Evolutionary conservation across 2,888 invertebrate species (phyloP), one percentile per base, ranked within the genome.

Genomic region (Heterodera filipjevi): DNA sequence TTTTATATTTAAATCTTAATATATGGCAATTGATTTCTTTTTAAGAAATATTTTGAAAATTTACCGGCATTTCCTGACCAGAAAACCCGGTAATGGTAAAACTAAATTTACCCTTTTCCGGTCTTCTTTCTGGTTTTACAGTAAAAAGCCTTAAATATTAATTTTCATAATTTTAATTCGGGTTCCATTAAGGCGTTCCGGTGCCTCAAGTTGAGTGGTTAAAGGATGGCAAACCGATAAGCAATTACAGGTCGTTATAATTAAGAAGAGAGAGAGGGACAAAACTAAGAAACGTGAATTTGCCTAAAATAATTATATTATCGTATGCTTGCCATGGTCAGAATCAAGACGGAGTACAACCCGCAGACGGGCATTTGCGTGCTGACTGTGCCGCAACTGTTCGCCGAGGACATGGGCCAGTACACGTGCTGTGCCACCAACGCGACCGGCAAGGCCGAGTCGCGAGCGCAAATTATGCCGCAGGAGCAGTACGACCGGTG

Each of bases 131-230:
- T n/a, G n/a, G n/a, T n/a, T n/a, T n/a, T n/a, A n/a, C n/a, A n/a
- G n/a, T n/a, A n/a, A n/a, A n/a, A n/a, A n/a, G n/a, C n/a, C n/a
- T n/a, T n/a, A n/a, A n/a, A n/a, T n/a, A n/a, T 22, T n/a, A 59
- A 59, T 59, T 59, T n/a, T 59, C 3, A 19, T 16, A 19, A 53
- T 6, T 6, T 53, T 53, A 19, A 22, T 53, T 53, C n/a, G n/a
- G n/a, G n/a, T 53, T 53, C 22, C 22, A 22, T 59, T 27, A n/a
- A 59, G 59, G 95, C 82, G 94, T 94, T 90, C 96, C 96, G 53
- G 94, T 94, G 89, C 96, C 96, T 81, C 93, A 93, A 85, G 95
- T 99, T 83, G 92, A 92, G n/a, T 97, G 96, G 96, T 93, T 91
- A 89, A 94, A 93, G 89, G 93, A 95, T 87, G 94, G 93, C 0